Percentiles rank a stretch among this genome's conserved stretches.
Evolutionary conservation across 2,888 invertebrate genomes (phyloP).

Genomic region (Hemicrepidius hirtus): DNA sequence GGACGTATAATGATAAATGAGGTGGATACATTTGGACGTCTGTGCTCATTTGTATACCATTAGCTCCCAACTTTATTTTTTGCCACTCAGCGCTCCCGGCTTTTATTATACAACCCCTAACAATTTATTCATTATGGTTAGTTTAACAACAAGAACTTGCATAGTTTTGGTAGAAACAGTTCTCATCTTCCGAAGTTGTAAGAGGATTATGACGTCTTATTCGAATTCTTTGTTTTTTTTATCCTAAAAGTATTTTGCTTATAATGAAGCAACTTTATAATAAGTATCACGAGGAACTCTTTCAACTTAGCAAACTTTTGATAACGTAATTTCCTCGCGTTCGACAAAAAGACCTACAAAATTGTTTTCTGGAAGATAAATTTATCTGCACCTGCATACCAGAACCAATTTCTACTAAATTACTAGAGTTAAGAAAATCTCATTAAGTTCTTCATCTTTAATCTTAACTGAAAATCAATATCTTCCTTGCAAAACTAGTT

Average conservation of each 20-base stretch:
- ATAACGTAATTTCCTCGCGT: conserved; percentile 19
- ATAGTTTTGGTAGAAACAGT: neutral
- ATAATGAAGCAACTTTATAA: conserved; percentile 33
- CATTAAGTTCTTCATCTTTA: neutral
- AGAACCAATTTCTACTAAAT: neutral
- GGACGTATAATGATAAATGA: conserved; percentile 22
- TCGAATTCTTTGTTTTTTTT: conserved; percentile 13
- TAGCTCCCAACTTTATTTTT: conserved; percentile 15
- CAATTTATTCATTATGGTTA: conserved; percentile 22
- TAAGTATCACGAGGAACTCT: conserved; percentile 19
- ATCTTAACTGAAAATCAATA: neutral
- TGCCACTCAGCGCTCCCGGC: conserved; percentile 1
- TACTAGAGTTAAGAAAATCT: conserved; percentile 3
- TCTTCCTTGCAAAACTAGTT: neutral
- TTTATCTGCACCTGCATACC: conserved; percentile 17
- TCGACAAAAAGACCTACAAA: conserved; percentile 17
- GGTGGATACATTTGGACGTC: conserved; percentile 14
- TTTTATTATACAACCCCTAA: neutral
- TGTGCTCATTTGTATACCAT: conserved; percentile 24
- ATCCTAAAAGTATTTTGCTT: conserved; percentile 11
- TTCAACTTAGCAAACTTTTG: conserved; percentile 18
- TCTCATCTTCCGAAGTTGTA: neutral
- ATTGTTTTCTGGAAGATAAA: conserved; percentile 17
- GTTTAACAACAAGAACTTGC: conserved; percentile 12
- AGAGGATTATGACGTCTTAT: conserved; percentile 15